These are phyloP conservation scores for Nebria salina DNA, from an alignment of 2,888 invertebrate genomes.

Conservation along the genomic window DNA sequence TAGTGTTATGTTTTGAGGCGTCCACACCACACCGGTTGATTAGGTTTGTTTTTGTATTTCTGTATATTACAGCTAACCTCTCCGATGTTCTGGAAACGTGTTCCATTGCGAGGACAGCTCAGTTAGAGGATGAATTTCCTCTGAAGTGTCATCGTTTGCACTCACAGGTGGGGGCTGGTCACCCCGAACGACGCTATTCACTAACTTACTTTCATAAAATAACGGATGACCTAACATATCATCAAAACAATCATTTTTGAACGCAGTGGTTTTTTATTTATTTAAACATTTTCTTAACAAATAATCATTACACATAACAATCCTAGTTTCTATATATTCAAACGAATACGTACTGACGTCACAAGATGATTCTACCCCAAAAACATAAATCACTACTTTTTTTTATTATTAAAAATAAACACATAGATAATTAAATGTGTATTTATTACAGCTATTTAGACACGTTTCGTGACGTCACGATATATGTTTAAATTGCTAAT, in stretches of 20 bases:
- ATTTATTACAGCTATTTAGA: no score
- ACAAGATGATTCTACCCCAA: no score
- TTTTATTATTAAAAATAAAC: no score
- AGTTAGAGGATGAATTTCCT: conserved; percentile 58
- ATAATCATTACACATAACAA: no score
- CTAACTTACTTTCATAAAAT: conserved; percentile 51
- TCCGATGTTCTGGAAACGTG: conserved; percentile 31
- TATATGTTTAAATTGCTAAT: neutral
- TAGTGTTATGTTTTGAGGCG: conserved; percentile 26
- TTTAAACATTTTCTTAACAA: no score
- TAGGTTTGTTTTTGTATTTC: conserved; percentile 6
- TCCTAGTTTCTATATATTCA: no score
- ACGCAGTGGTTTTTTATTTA: neutral
- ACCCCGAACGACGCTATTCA: conserved; percentile 56
- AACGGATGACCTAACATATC: conserved; percentile 35
- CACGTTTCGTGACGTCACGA: no score
- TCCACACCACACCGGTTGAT: conserved; percentile 31
- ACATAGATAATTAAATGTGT: no score
- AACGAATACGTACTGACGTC: no score
- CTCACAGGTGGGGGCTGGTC: conserved; percentile 60
- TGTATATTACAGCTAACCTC: conserved; percentile 42
- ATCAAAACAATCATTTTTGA: conserved; percentile 29
- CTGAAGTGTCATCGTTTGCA: conserved; percentile 52
- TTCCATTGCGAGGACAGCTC: conserved; percentile 53
- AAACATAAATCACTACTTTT: no score